phyloP scores from a whole-genome alignment of 2,888 invertebrate species.

The Epinotia bilunana region DNA sequence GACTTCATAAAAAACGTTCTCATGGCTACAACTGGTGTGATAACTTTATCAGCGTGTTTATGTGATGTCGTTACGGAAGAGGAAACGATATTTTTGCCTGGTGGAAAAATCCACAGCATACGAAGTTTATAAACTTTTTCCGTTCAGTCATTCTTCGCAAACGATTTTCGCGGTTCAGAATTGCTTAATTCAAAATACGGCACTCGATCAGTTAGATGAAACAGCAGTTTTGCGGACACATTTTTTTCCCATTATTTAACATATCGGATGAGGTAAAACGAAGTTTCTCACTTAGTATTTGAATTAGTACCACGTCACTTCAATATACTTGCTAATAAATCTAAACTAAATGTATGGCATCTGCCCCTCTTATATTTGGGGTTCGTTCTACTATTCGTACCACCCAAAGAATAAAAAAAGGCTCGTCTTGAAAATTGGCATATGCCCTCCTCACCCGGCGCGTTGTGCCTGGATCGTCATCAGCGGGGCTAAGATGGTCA shows the following conservation, averaged over 20 bases:
- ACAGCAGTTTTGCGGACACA: constrained; percentile 29
- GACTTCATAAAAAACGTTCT: constrained; percentile 30
- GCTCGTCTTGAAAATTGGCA: too few relatives aligned
- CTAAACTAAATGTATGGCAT: too few relatives aligned
- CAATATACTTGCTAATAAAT: too few relatives aligned
- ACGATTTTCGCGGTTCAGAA: constrained; percentile 12
- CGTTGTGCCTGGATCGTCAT: too few relatives aligned
- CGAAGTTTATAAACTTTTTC: constrained; percentile 38
- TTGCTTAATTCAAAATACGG: constrained; percentile 35
- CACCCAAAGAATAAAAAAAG: too few relatives aligned
- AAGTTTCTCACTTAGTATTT: background rate
- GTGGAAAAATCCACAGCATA: constrained; percentile 29
- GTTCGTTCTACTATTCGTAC: too few relatives aligned
- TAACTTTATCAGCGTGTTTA: constrained; percentile 42
- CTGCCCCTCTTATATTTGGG: too few relatives aligned
- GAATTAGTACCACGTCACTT: too few relatives aligned
- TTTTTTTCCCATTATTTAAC: constrained; percentile 10
- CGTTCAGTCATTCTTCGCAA: constrained; percentile 38
- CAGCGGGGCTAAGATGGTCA: too few relatives aligned
- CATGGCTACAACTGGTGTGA: constrained; percentile 24
- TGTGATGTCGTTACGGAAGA: constrained; percentile 36
- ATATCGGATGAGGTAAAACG: constrained; percentile 6
- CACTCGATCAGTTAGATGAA: constrained; percentile 34
- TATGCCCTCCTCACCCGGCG: too few relatives aligned
- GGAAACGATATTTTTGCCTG: constrained; percentile 38